phyloP scores from a whole-genome alignment of 2,113 vertebrate species.

The Anseranas semipalmata region DNA sequence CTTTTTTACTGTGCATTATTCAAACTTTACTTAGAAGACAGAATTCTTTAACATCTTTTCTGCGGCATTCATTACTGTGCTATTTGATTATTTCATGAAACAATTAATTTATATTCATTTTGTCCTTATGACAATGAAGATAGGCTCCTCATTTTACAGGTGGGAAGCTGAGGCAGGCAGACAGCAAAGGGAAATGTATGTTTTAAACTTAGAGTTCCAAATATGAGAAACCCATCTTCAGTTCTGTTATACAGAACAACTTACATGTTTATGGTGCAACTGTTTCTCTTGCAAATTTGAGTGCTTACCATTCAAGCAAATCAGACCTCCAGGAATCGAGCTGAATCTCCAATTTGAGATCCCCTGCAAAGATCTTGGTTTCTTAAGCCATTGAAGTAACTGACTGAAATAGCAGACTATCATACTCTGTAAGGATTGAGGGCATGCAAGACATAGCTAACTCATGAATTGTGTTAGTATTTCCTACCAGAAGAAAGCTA shows the following conservation, averaged over 20 bases:
- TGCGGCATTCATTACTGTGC: not conserved
- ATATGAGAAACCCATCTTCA: not conserved
- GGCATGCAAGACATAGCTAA: not conserved
- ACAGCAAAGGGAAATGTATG: not conserved
- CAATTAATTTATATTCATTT: not conserved
- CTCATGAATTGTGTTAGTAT: not conserved
- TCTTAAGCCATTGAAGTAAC: not conserved
- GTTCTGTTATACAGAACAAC: not conserved
- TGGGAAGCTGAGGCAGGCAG: not conserved
- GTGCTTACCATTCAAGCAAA: not conserved
- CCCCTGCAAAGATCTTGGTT: not conserved
- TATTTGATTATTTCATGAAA: not conserved
- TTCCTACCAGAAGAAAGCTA: not conserved
- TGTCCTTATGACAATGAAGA: not conserved
- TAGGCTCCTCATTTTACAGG: not conserved
- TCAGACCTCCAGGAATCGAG: not conserved
- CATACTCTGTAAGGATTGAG: not conserved
- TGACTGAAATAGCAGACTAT: not conserved
- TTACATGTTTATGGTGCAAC: not conserved
- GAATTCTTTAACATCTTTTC: not conserved
- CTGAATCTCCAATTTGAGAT: not conserved
- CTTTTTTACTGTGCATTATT: not conserved
- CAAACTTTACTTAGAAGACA: slow-evolving; percentile 4
- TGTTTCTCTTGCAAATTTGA: not conserved
- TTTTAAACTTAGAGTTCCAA: not conserved